Evolutionary conservation across 1,140 invertebrate species (phyloP), one percentile per base, ranked within the genome.

Genomic region (Diplogasteroides magnus): DNA sequence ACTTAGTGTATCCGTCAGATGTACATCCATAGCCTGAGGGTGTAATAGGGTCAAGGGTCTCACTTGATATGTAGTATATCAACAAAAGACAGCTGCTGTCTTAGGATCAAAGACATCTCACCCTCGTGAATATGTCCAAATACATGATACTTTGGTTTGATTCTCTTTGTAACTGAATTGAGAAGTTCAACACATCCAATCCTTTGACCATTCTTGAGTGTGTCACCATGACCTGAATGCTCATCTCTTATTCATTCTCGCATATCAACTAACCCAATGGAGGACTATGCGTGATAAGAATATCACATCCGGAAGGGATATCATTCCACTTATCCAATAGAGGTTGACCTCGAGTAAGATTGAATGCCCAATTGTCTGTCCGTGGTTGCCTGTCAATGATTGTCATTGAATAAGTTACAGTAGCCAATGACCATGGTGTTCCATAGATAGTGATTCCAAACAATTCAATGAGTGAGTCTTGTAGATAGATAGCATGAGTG

Each of bases 41-140:
- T 29, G 19, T 23, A 27, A 66, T 48, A 19, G 26, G 11, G 28
- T 70, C 68, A 71, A 11, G 37, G 19, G 37, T 11, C 19, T 11
- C 19, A 61, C 59, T 62, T 32, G 11, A 32, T 62, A 28, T 71
- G 19, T 3, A 23, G 56, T 3, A 19, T 23, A 31, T 62, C 28
- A 67, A 67, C 68, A 25, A 63, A 19, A 13, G 23, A 31, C 14
- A 63, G 19, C 15, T n/a, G 26, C 31, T 25, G 25, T n/a, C n/a
- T n/a, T n/a, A n/a, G n/a, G n/a, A n/a, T n/a, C n/a, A n/a, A n/a
- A n/a, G n/a, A n/a, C n/a, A n/a, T n/a, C n/a, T n/a, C n/a, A 74
- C 72, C 91, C 87, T 93, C 91, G 84, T 93, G 91, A 61, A 93
- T 90, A 82, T 93, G 91, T 0, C 91, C 91, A 86, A 91, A 93